These are phyloP conservation scores for Pollenia angustigena DNA, from an alignment of 2,888 invertebrate species.

Conservation along the genomic window DNA sequence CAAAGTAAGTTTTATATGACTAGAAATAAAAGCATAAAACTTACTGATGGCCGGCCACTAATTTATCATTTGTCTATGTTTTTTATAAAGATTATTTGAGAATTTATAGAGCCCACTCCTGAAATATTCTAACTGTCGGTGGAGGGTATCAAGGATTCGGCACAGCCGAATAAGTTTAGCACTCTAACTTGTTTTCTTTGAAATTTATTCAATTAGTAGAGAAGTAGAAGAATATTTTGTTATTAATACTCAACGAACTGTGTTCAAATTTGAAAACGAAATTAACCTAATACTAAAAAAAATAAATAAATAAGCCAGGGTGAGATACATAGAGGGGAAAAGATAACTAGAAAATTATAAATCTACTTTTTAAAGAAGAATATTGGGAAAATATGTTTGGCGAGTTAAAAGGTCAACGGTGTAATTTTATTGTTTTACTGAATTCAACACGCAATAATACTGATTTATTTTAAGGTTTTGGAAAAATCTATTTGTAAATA, in stretches of 20 bases:
- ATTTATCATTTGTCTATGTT: too few species aligned
- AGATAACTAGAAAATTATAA: not conserved
- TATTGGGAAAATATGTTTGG: not conserved
- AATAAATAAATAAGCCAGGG: not conserved
- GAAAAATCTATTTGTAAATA: not conserved
- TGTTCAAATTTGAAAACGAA: slow-evolving; percentile 25
- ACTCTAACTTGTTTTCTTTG: too few species aligned
- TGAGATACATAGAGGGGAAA: not conserved
- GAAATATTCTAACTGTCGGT: too few species aligned
- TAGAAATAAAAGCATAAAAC: too few species aligned
- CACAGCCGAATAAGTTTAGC: too few species aligned
- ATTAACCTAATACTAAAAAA: not conserved
- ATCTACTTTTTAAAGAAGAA: not conserved
- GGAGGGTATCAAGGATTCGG: too few species aligned
- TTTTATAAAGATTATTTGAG: too few species aligned
- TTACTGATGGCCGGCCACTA: too few species aligned
- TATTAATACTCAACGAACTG: slow-evolving; percentile 47
- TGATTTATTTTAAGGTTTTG: not conserved
- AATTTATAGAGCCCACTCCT: too few species aligned
- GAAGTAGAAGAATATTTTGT: slow-evolving; percentile 19
- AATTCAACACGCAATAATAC: not conserved
- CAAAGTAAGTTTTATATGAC: too few species aligned
- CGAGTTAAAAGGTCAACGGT: slow-evolving; percentile 10
- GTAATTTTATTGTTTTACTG: slow-evolving; percentile 7
- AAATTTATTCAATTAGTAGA: slow-evolving; percentile 44